A percentile compares a stretch with the other conserved stretches of the same genome.
phyloP scores from a whole-genome alignment of 2,888 invertebrate genomes.

The Linnaemya vulpina region DNA sequence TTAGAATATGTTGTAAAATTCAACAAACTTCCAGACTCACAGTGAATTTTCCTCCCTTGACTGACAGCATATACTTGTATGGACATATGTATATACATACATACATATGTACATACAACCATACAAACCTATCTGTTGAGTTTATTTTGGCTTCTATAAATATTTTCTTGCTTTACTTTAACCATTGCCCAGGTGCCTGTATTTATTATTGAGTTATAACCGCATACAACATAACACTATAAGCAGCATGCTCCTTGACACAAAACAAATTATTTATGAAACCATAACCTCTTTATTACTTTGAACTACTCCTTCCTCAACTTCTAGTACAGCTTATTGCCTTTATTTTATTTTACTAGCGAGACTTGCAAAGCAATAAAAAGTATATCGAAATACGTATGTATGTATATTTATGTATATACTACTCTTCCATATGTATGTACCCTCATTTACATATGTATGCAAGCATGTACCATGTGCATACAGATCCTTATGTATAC shows the following conservation, averaged over 20 bases:
- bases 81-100: not conserved
- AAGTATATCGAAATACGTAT: not conserved
- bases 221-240: constrained; percentile 7
- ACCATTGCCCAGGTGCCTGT: constrained; percentile 65
- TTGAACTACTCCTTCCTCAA: constrained; percentile 31
- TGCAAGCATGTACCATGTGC: not conserved
- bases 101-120: not conserved
- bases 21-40: not conserved
- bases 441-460: not conserved
- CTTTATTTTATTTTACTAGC: not conserved
- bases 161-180: constrained; percentile 22
- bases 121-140: not conserved
- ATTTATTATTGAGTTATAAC: constrained; percentile 63
- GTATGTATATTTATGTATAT: not conserved
- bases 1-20: constrained; percentile 8
- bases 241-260: constrained; percentile 51
- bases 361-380: constrained; percentile 6
- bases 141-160: constrained; percentile 18
- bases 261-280: constrained; percentile 53
- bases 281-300: constrained; percentile 44
- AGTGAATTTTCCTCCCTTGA: not conserved
- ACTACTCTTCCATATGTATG: no score
- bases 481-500: not conserved
- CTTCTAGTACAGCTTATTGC: constrained; percentile 17
- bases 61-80: not conserved